phyloP scores from a whole-genome alignment of 2,888 invertebrate genomes.

The Ichneumon xanthorius region DNA sequence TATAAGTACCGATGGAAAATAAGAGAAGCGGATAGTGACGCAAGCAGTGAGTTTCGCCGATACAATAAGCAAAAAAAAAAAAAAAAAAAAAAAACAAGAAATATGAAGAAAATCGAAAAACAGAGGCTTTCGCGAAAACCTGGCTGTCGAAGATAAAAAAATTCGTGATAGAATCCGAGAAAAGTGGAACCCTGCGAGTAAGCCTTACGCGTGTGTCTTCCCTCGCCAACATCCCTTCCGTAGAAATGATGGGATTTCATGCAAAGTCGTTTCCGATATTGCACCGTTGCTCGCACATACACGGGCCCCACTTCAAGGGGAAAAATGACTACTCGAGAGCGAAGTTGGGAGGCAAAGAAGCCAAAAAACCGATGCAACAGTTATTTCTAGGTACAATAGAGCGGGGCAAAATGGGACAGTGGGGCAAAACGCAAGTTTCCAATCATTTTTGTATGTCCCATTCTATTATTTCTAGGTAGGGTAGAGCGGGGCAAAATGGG shows the following conservation, averaged over 20 bases:
- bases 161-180: conserved; percentile 31
- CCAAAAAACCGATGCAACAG: neutral
- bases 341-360: neutral
- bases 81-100: neutral
- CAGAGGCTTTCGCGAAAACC: conserved; percentile 7
- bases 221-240: neutral
- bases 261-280: conserved; percentile 55
- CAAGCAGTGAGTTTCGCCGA: conserved; percentile 6
- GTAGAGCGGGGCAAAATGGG: too few species aligned
- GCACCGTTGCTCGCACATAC: conserved; percentile 12
- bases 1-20: conserved; percentile 6
- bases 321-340: neutral
- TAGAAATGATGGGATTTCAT: conserved; percentile 50
- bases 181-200: conserved; percentile 3
- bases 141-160: neutral
- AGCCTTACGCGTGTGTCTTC: conserved; percentile 9
- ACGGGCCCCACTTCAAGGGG: neutral
- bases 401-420: too few species aligned
- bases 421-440: too few species aligned
- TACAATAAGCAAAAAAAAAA: conserved; percentile 21
- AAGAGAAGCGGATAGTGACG: neutral
- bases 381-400: neutral
- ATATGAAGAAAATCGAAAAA: neutral
- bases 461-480: too few species aligned
- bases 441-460: too few species aligned